phyloP scores from a whole-genome alignment of 2,113 vertebrate species.

The Callionymus lyra region DNA sequence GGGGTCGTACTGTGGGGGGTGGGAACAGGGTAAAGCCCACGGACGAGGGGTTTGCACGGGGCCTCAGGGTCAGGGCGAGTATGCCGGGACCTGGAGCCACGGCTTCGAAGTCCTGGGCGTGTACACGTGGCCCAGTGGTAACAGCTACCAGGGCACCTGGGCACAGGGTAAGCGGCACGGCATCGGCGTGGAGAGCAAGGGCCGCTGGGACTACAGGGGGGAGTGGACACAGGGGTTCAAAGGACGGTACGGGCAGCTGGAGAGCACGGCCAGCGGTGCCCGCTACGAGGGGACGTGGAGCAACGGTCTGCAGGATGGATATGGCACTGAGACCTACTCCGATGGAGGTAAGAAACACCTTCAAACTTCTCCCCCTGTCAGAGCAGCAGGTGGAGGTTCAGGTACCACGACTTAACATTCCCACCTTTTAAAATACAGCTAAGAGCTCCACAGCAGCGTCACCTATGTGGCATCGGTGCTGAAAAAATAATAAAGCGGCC shows the following conservation, averaged over 20 bases:
- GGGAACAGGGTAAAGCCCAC: conserved; percentile 98
- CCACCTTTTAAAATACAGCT: no score
- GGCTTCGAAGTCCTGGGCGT: conserved; percentile 96
- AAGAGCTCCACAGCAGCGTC: no score
- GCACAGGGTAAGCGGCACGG: conserved; percentile 96
- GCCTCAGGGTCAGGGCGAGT: conserved; percentile 97
- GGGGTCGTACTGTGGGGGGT: conserved; percentile 99
- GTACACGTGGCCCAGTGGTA: conserved; percentile 97
- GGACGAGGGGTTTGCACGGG: conserved; percentile 95
- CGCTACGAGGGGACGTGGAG: conserved; percentile 97
- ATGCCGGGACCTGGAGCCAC: conserved; percentile 93
- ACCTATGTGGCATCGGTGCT: no score
- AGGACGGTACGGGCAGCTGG: conserved; percentile 93
- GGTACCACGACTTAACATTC: no score
- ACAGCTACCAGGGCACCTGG: conserved; percentile 96
- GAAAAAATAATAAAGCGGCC: no score
- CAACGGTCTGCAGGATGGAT: conserved; percentile 96
- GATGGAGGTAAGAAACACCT: conserved; percentile 82
- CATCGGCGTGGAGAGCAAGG: conserved; percentile 94
- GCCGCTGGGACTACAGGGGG: conserved; percentile 95
- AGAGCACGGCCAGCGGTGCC: conserved; percentile 86
- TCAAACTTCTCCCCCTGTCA: no score
- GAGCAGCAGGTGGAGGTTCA: no score
- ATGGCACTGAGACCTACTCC: conserved; percentile 94
- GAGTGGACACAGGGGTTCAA: conserved; percentile 98